Evolutionary conservation across 64 coral and sea anemone genomes (phyloP), one percentile per base, ranked within the genome.

Genomic region (Acropora yongei): DNA sequence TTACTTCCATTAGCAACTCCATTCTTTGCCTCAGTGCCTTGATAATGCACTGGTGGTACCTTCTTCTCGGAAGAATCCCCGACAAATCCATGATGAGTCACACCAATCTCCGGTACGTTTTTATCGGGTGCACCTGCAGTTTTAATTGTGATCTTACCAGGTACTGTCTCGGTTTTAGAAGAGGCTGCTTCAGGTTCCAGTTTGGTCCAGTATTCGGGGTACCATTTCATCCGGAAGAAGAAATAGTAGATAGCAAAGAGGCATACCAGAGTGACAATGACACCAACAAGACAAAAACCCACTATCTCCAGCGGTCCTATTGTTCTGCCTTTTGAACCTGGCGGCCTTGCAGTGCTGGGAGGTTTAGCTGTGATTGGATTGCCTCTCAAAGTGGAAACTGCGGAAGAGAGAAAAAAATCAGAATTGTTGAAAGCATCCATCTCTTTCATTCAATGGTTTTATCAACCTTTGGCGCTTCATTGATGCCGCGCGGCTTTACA

Each of bases 171-270:
- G 11, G 75, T 41, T 9, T 8, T 5, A 17, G 11, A 13, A 6
- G 44, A 5, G 2, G 44, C 42, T 48, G 41, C 12, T 10, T 39
- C 45, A 6, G n/a, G 42, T 46, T 49, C 18, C 43, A 47, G 1
- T 20, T 83, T 42, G 18, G 8, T 80, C 39, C 41, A 66, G 80
- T 18, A 40, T 18, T 83, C 40, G 2, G 55, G 53, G 8, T 83
- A 16, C 65, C 3, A 19, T 42, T 30, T 16, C 44, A 68, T 5
- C n/a, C 82, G 65, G 9, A 48, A 71, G 47, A 45, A 8, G 61
- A 85, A 49, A 10, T 72, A 85, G 44, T 85, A 85, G 39, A 85
- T 49, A 65, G 44, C 61, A 49, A 85, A 85, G 65, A 18, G 6
- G 1, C 4, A 1, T 1, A 85, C 7, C 17, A 85, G 8, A 16